Percentiles rank a stretch among this genome's conserved stretches.
These are phyloP conservation scores for Camponotus floridanus DNA, from an alignment of 1,140 invertebrate genomes.

Conservation along the genomic window DNA sequence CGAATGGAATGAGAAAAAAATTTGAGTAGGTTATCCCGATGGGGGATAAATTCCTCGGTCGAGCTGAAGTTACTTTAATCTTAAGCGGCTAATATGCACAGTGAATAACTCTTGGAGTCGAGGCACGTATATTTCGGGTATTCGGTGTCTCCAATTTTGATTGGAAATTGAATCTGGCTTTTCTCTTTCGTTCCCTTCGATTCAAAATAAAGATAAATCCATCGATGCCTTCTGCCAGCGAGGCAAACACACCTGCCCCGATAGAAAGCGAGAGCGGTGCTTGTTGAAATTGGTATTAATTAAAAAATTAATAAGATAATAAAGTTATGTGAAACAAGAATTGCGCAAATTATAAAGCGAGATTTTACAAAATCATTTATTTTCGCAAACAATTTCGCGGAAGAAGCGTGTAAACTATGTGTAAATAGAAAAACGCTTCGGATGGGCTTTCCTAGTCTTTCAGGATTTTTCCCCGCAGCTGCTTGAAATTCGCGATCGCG, in stretches of 20 bases:
- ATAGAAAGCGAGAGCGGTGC: background rate
- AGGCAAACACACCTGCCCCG: too few species aligned
- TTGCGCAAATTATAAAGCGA: background rate
- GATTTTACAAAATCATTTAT: background rate
- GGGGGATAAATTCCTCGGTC: slow-evolving; percentile 56
- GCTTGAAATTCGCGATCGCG: slow-evolving; percentile 41
- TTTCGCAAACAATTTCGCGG: background rate
- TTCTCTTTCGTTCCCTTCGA: background rate
- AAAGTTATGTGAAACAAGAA: too few species aligned
- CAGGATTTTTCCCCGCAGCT: slow-evolving; percentile 13
- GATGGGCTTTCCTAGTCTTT: background rate
- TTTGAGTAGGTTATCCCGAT: slow-evolving; percentile 44
- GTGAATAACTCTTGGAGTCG: slow-evolving; percentile 53
- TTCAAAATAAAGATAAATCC: background rate
- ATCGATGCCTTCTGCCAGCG: background rate
- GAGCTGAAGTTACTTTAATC: slow-evolving; percentile 53
- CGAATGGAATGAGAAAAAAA: slow-evolving; percentile 28
- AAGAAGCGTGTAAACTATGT: background rate
- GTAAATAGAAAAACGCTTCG: too few species aligned
- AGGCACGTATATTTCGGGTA: slow-evolving; percentile 38
- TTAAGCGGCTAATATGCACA: slow-evolving; percentile 51
- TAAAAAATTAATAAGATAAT: background rate
- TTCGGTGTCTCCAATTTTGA: slow-evolving; percentile 5
- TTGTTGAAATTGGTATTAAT: background rate
- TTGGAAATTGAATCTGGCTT: slow-evolving; percentile 22